Conservation (phyloP, 1,140 invertebrate genomes). For the Brachionus koreanus region DNA sequence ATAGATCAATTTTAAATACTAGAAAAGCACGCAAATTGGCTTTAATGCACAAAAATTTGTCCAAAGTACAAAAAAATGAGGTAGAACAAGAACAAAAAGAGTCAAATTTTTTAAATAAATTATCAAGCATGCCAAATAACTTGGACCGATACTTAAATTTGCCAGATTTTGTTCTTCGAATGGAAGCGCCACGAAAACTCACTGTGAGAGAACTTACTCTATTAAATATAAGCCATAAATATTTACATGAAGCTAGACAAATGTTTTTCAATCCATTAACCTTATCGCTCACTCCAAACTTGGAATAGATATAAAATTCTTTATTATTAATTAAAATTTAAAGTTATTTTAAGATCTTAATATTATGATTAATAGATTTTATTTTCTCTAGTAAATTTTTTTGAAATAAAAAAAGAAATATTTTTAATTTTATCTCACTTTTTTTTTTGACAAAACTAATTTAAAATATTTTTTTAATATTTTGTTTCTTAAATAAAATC, state of each 20-base stretch:
- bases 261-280: slow-evolving; percentile 24
- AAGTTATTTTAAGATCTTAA: neutral
- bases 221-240: slow-evolving; percentile 3
- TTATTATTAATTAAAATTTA: neutral
- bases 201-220: neutral
- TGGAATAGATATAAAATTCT: neutral
- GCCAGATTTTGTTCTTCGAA: neutral
- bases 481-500: too few species aligned
- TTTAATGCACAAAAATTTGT: neutral
- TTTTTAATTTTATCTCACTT: too few species aligned
- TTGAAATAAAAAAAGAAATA: too few species aligned
- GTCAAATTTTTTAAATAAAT: neutral
- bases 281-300: neutral
- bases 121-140: neutral
- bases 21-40: neutral
- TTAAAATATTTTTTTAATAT: too few species aligned
- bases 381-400: too few species aligned
- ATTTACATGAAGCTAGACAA: neutral
- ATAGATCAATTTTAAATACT: slow-evolving; percentile 5
- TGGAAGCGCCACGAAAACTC: neutral
- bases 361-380: too few species aligned
- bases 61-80: neutral
- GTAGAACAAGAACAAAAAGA: neutral
- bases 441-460: too few species aligned
- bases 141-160: neutral